A percentile compares a stretch with the other conserved stretches of the same genome.
These are phyloP conservation scores for Leptonema lineaticorne DNA, from an alignment of 1,140 invertebrate genomes.

Conservation along the genomic window DNA sequence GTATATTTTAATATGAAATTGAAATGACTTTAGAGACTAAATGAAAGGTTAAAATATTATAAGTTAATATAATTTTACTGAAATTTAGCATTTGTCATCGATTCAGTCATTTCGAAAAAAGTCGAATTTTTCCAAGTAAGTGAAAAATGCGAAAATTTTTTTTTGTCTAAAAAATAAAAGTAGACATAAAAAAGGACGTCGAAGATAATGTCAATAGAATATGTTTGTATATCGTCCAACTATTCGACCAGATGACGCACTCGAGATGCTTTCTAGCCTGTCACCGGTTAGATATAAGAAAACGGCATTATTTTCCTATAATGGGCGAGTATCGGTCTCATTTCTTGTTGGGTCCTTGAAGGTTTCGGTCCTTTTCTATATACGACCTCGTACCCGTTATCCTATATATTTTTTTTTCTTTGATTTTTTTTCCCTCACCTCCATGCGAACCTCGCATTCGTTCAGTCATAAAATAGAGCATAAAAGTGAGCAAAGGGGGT, in stretches of 20 bases:
- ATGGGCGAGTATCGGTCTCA: constrained; percentile 1
- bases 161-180: too few species aligned
- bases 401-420: too few species aligned
- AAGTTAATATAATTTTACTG: too few species aligned
- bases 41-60: too few species aligned
- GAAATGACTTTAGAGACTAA: too few species aligned
- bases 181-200: too few species aligned
- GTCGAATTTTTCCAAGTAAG: too few species aligned
- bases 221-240: not conserved
- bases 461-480: constrained; percentile 5
- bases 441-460: not conserved
- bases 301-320: constrained; percentile 13
- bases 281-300: not conserved
- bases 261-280: constrained; percentile 11
- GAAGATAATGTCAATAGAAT: too few species aligned
- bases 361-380: not conserved
- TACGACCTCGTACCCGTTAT: not conserved
- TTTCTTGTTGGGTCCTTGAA: constrained; percentile 1
- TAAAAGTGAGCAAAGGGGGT: not conserved
- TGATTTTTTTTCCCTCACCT: not conserved
- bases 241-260: constrained; percentile 1
- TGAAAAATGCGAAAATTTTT: too few species aligned
- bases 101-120: too few species aligned
- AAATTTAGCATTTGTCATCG: too few species aligned
- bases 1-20: too few species aligned